Percentiles rank a stretch among this genome's conserved stretches.
phyloP scores from a whole-genome alignment of 1,140 invertebrate species.

The Orius insidiosus region DNA sequence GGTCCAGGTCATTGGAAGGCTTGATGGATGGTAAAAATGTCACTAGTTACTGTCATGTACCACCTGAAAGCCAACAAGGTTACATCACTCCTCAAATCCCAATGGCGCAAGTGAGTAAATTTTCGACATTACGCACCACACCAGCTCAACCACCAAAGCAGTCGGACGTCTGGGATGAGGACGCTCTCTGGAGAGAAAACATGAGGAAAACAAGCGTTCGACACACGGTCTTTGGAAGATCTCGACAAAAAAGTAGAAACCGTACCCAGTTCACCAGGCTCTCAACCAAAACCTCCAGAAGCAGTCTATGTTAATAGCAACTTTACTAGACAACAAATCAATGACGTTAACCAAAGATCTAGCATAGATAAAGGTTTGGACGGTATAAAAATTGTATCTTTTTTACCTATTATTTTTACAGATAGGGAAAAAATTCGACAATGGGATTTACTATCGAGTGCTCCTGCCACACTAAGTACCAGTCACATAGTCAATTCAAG shows the following conservation, averaged over 20 bases:
- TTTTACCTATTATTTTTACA: conserved; percentile 25
- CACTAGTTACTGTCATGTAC: neutral
- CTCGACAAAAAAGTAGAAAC: conserved; percentile 31
- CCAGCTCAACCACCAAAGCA: no score
- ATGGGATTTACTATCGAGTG: conserved; percentile 74
- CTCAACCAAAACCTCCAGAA: conserved; percentile 33
- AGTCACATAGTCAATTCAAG: neutral
- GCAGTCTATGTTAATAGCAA: conserved; percentile 59
- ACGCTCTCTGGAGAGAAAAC: conserved; percentile 60
- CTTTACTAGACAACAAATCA: conserved; percentile 22
- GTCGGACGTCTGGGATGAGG: conserved; percentile 64
- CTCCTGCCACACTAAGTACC: conserved; percentile 26
- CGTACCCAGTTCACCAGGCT: conserved; percentile 8
- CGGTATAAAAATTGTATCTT: conserved; percentile 5
- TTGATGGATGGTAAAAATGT: conserved; percentile 36
- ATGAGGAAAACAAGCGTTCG: conserved; percentile 55
- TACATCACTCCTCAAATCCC: no score
- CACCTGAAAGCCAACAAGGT: no score
- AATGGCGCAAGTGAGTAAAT: no score
- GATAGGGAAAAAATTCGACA: conserved; percentile 69
- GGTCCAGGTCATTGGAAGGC: conserved; percentile 43
- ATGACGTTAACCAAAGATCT: neutral
- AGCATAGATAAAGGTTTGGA: neutral
- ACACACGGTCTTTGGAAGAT: conserved; percentile 63
- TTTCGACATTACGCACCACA: conserved; percentile 5